phyloP scores from a whole-genome alignment of 2,888 invertebrate species.

The Netelia virgata region DNA sequence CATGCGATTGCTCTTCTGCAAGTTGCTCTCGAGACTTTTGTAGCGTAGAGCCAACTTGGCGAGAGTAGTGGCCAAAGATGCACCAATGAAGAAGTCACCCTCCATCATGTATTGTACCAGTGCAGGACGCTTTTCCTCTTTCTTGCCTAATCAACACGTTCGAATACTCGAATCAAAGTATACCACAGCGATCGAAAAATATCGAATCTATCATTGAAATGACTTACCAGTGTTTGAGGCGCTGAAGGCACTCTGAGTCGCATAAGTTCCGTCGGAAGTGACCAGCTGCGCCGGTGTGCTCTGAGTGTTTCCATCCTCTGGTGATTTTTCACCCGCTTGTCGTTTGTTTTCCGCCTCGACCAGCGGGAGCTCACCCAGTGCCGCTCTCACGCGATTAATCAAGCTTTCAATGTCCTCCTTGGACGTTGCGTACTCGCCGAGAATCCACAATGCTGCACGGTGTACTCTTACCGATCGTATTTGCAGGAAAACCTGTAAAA shows the following conservation, averaged over 20 bases:
- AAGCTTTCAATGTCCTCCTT: constrained; percentile 92
- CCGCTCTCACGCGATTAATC: constrained; percentile 90
- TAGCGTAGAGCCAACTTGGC: constrained; percentile 93
- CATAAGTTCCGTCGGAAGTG: constrained; percentile 99
- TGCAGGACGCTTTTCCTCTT: constrained; percentile 90
- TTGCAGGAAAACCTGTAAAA: constrained; percentile 91
- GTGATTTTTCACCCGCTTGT: constrained; percentile 89
- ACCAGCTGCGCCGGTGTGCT: constrained; percentile 89
- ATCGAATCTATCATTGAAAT: not conserved
- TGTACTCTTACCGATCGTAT: constrained; percentile 97
- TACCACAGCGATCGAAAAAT: constrained; percentile 4
- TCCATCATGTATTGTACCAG: constrained; percentile 95
- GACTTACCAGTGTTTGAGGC: constrained; percentile 86
- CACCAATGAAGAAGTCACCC: constrained; percentile 98
- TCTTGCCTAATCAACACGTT: constrained; percentile 84
- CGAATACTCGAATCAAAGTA: not conserved
- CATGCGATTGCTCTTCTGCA: constrained; percentile 86
- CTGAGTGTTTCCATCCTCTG: constrained; percentile 84
- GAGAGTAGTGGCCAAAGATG: constrained; percentile 95
- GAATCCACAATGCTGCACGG: constrained; percentile 97
- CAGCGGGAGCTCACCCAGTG: constrained; percentile 87
- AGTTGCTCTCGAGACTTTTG: constrained; percentile 77
- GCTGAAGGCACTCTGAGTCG: constrained; percentile 98
- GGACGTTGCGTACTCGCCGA: constrained; percentile 97
- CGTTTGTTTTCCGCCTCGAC: constrained; percentile 90